Base-by-base conservation (phyloP, 2,113 vertebrate species). In the Hippocampus mohnikei region DNA sequence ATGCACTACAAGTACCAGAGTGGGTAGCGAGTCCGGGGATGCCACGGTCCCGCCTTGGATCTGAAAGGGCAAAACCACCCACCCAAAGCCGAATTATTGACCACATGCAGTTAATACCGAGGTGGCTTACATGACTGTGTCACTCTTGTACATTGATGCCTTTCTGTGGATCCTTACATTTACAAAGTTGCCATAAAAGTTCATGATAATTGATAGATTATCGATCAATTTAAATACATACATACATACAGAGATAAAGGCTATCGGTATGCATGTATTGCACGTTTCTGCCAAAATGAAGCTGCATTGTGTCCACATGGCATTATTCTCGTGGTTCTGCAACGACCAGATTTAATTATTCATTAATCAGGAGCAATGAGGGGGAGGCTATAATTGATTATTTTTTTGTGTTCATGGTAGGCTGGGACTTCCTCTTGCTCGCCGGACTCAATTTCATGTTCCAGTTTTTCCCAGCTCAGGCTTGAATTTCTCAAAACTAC, bases 1-100 rank as follows among this genome's bases (percentile, higher is more conserved):
- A 41, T 42, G 76, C 42, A 94, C 93, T 94, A 93, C 93, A 91
- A 86, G 63, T 91, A 88, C 91, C 92, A 75, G 90, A 61, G 85
- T 83, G 84, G 81, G 41, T 69, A 70, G 87, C 89, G 86, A 72
- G 53, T 73, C 70, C 59, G 87, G 80, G 86, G 89, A 87, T 37
- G 81, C 84, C 84, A 80, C 81, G 66, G 91, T 86, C 90, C 92
- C 89, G 92, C 92, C 93, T 91, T 63, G 83, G 83, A 86, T 87
- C 72, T 88, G 81, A 86, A 71, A 84, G 81, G 84, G 85, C 84
- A 84, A 90, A 81, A 74, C 77, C 77, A 77, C 46, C 66, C 69
- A 73, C 56, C 67, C 63, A 66, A 23, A 77, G 66, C 77, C 66
- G 50, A 81, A 79, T 73, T 78, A 60, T 66, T 40, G 25, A 60